Base-by-base conservation (phyloP, 2,888 invertebrate species). In the Polymixis flavicincta region DNA sequence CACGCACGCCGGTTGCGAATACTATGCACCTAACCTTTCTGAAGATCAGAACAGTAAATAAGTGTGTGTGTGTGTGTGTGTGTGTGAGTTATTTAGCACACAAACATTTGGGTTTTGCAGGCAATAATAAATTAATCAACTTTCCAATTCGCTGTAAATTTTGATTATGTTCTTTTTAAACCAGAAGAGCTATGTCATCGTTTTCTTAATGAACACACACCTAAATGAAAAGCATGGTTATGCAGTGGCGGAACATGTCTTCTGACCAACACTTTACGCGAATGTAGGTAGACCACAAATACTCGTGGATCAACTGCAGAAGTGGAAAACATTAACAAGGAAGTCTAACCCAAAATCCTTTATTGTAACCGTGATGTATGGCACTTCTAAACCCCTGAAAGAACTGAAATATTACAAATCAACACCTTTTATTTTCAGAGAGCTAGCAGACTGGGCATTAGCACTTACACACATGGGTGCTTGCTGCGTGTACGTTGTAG, bases 401-500 rank as follows among this genome's bases (percentile, higher is more conserved):
- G 17, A 19, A 50, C 50, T 50, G 0, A 14, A 55, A 25, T 57
- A 17, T 17, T 25, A 25, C n/a, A 66, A 54, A 50, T 52, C 9
- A 22, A 11, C 13, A 59, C 2, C 0, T 63, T 66, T 13, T 13
- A 1, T 68, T 94, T 95, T 89, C 94, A 98, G 98, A 93, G 97
- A 97, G 83, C 95, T 98, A 71, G 98, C 98, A 0, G 98, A 98
- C 85, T 96, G 97, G 89, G 97, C 97, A 0, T 90, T 98, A 32
- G 97, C 98, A 74, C 94, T 97, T 0, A 98, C 98, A 0, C 98
- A 98, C 89, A 95, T 97, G 76, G 97, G 98, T 1, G 98, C 98
- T 0, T 97, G 97, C 75, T 98, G 98, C 85, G 98, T 98, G 0
- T 98, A 98, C 88, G 97, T 98, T 0, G 98, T 98, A 0, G 98